Base-by-base conservation (phyloP, 2,888 invertebrate genomes). In the Athalia rosae region DNA sequence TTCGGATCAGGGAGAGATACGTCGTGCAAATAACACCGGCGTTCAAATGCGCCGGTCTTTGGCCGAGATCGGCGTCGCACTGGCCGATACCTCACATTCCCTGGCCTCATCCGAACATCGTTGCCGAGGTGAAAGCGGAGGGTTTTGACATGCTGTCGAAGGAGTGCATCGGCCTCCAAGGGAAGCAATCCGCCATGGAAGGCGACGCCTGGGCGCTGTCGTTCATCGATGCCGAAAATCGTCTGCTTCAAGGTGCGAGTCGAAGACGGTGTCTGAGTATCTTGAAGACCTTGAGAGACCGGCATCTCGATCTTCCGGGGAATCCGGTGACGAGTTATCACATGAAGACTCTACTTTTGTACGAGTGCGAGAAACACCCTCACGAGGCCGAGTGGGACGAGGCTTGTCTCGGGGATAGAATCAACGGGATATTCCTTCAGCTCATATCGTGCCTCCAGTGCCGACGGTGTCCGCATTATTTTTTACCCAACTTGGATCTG, bases 301-400 rank as follows among this genome's bases (percentile, higher is more conserved):
- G 97, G 73, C 98, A 98, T 87, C 91, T 98, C 82, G 97, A 98
- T 88, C 87, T 96, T 84, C 94, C 96, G 64, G 95, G 96, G 0
- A 96, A 97, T 87, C 98, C 98, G 0, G 96, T 98, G 80, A 95
- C 95, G 15, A 95, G 95, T 84, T 98, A 98, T 90, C 97, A 98
- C 91, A 93, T 95, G 93, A 96, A 95, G 91, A 98, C 97, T 63
- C 91, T 98, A 62, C 91, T 98, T 77, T 91, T 98, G 83, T 98
- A 97, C 92, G 98, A 98, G 90, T 98, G 98, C 90, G 98, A 98
- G 91, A 98, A 98, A 89, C 98, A 98, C 90, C 97, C 97, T 4
- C 92, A 96, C 77, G 98, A 98, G 89, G 93, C 95, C 82, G 98
- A 98, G 89, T 98, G 98, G 98, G 97, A 97, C 90, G 98, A 98